These are phyloP conservation scores for Andrena haemorrhoa DNA, from an alignment of 2,888 invertebrate genomes.

Conservation along the genomic window DNA sequence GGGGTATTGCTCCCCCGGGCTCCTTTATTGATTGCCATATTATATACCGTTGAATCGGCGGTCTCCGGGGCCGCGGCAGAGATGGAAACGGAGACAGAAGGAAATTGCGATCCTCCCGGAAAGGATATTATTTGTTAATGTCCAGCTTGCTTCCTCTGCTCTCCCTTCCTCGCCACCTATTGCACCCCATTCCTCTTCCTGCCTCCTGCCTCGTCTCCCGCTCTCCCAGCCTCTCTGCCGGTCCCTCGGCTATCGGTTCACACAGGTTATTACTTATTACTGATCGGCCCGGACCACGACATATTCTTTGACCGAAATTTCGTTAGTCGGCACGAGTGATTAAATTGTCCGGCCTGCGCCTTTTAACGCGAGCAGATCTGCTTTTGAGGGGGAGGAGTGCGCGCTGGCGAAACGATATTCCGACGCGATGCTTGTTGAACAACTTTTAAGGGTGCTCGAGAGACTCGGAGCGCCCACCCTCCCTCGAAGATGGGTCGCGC, in stretches of 20 bases:
- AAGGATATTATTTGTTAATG: constrained; percentile 48
- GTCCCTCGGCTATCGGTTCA: not conserved
- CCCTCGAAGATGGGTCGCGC: constrained; percentile 4
- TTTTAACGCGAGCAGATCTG: not conserved
- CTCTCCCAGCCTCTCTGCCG: too few species aligned
- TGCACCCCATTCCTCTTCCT: too few species aligned
- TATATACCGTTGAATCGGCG: constrained; percentile 41
- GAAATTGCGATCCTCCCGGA: constrained; percentile 44
- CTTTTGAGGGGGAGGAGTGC: not conserved
- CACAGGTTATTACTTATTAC: constrained; percentile 1
- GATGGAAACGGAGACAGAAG: constrained; percentile 25
- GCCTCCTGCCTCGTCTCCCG: too few species aligned
- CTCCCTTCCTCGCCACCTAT: not conserved
- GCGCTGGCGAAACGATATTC: constrained; percentile 11
- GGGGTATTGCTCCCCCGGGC: constrained; percentile 50
- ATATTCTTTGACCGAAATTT: constrained; percentile 7
- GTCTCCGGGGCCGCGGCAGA: constrained; percentile 11
- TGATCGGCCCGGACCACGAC: too few species aligned
- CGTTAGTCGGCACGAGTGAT: not conserved
- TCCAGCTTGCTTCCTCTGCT: constrained; percentile 13
- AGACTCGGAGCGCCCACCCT: not conserved
- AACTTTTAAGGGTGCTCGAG: constrained; percentile 31
- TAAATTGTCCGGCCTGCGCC: not conserved
- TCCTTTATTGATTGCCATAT: constrained; percentile 58
- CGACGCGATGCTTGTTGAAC: constrained; percentile 29